A percentile compares a stretch with the other conserved stretches of the same genome.
Evolutionary conservation across 2,888 invertebrate species (phyloP).

Genomic region (Sipha maydis): DNA sequence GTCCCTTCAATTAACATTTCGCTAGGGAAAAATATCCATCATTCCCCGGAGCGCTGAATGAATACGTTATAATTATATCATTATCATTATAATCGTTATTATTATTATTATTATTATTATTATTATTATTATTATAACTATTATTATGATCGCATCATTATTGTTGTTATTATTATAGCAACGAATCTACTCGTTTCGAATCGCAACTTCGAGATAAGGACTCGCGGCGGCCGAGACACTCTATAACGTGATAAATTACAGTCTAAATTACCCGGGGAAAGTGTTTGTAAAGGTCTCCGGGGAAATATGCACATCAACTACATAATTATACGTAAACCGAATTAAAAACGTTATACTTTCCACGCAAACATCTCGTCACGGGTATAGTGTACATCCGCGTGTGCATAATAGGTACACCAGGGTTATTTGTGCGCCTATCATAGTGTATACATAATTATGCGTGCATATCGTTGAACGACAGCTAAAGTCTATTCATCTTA

Average conservation of each 20-base stretch:
- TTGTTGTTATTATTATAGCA: neutral
- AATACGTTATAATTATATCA: neutral
- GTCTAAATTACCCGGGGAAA: conserved; percentile 47
- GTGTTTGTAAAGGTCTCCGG: conserved; percentile 27
- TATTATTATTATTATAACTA: too few relatives aligned
- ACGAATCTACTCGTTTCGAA: neutral
- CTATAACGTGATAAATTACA: conserved; percentile 22
- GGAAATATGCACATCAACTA: neutral
- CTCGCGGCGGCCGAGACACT: neutral
- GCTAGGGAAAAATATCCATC: neutral
- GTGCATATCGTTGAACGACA: too few relatives aligned
- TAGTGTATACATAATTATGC: too few relatives aligned
- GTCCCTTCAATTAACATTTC: conserved; percentile 22
- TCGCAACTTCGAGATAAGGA: conserved; percentile 38
- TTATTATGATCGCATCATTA: neutral
- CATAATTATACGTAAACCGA: neutral
- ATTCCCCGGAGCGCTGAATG: neutral
- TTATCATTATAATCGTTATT: neutral
- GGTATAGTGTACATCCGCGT: too few relatives aligned
- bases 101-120: too few relatives aligned
- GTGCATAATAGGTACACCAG: too few relatives aligned
- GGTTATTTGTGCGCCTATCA: too few relatives aligned
- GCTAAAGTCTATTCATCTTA: too few relatives aligned
- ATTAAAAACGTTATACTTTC: conserved; percentile 32
- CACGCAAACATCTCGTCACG: neutral